Evolutionary conservation across 2,113 vertebrate genomes (phyloP).

Genomic region (Leptobrachium ailaonicum): DNA sequence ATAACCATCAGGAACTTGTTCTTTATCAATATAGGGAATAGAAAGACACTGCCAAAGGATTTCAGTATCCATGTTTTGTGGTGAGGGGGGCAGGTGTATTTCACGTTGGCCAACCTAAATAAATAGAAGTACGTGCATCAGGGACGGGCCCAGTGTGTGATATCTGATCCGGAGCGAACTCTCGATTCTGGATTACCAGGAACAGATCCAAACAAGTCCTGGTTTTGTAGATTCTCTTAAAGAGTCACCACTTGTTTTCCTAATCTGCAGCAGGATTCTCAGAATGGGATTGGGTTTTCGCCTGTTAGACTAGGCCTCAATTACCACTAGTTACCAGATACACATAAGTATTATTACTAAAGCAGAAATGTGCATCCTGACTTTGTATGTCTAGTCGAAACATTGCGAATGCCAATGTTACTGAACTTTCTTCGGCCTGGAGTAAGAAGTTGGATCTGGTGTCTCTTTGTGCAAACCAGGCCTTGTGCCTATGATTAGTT

Average conservation of each 20-base stretch:
- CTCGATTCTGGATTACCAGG: background rate
- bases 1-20: background rate
- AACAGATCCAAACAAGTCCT: background rate
- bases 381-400: background rate
- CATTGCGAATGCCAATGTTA: background rate
- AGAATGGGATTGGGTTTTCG: background rate
- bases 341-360: too few relatives aligned
- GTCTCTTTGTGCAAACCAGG: constrained; percentile 6
- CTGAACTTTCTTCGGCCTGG: background rate
- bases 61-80: too few relatives aligned
- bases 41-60: too few relatives aligned
- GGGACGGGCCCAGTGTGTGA: background rate
- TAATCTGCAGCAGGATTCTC: background rate
- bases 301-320: constrained; percentile 18
- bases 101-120: background rate
- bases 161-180: background rate
- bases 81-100: background rate
- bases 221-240: background rate
- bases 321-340: background rate
- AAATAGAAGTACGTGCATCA: background rate
- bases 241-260: background rate
- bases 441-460: background rate
- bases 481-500: constrained; percentile 8
- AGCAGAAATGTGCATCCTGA: background rate
- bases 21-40: too few relatives aligned